Evolutionary conservation across 2,113 vertebrate species (phyloP).

Genomic region (Hoplias malabaricus): DNA sequence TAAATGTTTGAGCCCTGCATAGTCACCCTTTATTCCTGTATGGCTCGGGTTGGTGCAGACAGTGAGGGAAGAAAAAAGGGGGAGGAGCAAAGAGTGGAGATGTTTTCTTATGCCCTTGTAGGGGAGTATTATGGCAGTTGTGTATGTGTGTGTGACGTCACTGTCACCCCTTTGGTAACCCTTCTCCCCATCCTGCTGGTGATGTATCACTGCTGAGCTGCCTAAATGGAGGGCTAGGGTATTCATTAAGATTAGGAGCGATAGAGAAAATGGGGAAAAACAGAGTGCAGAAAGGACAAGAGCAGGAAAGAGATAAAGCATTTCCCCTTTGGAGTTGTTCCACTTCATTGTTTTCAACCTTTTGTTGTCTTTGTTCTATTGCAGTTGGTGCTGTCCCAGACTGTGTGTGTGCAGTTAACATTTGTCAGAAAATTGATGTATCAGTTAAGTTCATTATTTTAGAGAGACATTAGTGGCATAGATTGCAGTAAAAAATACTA

Average conservation of each 20-base stretch:
- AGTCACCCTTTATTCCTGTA: background rate
- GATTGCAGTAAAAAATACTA: background rate
- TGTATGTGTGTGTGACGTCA: conserved; percentile 33
- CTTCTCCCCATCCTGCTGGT: conserved; percentile 56
- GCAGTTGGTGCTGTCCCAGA: conserved; percentile 16
- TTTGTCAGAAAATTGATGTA: background rate
- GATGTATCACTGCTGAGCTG: conserved; percentile 66
- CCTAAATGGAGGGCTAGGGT: conserved; percentile 66
- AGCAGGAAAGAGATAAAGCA: conserved; percentile 67
- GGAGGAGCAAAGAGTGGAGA: background rate
- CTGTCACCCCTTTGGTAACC: conserved; percentile 52
- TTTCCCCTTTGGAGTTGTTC: conserved; percentile 73
- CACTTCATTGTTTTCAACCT: conserved; percentile 69
- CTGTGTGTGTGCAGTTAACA: conserved; percentile 38
- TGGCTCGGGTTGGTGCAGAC: background rate
- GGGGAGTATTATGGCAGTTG: background rate
- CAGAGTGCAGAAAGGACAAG: conserved; percentile 50
- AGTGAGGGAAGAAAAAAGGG: background rate
- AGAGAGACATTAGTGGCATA: background rate
- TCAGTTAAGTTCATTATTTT: background rate
- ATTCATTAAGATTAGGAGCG: conserved; percentile 77
- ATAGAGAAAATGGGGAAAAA: conserved; percentile 70
- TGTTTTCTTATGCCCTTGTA: conserved; percentile 14
- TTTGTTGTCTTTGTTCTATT: conserved; percentile 50
- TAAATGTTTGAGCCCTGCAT: background rate